These are phyloP conservation scores for Drosophila maculinotata DNA, from an alignment of 2,888 invertebrate species.

Conservation along the genomic window DNA sequence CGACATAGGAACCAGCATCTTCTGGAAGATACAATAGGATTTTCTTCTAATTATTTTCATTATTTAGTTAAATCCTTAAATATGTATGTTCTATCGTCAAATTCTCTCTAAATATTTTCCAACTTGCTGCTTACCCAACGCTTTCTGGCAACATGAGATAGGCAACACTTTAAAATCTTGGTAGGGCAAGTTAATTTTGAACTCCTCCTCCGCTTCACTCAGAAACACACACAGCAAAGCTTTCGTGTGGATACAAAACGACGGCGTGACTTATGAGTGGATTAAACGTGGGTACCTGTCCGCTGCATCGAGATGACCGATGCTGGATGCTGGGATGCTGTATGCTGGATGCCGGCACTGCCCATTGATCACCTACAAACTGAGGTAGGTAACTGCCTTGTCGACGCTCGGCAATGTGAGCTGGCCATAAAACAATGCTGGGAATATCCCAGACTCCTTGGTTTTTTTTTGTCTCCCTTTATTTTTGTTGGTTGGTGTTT, in stretches of 20 bases:
- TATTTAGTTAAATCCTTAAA: too few relatives aligned
- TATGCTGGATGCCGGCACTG: constrained; percentile 23
- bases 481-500: constrained; percentile 22
- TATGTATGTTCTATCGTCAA: not conserved
- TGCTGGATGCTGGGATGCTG: not conserved
- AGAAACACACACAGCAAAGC: constrained; percentile 6
- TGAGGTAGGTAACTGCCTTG: constrained; percentile 59
- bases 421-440: constrained; percentile 53
- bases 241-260: constrained; percentile 32
- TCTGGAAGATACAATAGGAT: too few relatives aligned
- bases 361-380: constrained; percentile 44
- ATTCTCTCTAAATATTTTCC: not conserved
- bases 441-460: constrained; percentile 47
- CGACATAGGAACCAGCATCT: too few relatives aligned
- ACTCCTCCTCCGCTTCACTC: constrained; percentile 19
- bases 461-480: constrained; percentile 13
- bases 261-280: constrained; percentile 74
- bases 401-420: constrained; percentile 50
- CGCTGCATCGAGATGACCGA: constrained; percentile 8
- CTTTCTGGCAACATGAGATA: not conserved
- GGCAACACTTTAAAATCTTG: not conserved
- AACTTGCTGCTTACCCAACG: not conserved
- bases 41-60: too few relatives aligned
- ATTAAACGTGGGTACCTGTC: constrained; percentile 57
- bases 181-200: constrained; percentile 3